These are phyloP conservation scores for Drosophila kikkawai DNA, from an alignment of 1,140 invertebrate genomes.

Conservation along the genomic window DNA sequence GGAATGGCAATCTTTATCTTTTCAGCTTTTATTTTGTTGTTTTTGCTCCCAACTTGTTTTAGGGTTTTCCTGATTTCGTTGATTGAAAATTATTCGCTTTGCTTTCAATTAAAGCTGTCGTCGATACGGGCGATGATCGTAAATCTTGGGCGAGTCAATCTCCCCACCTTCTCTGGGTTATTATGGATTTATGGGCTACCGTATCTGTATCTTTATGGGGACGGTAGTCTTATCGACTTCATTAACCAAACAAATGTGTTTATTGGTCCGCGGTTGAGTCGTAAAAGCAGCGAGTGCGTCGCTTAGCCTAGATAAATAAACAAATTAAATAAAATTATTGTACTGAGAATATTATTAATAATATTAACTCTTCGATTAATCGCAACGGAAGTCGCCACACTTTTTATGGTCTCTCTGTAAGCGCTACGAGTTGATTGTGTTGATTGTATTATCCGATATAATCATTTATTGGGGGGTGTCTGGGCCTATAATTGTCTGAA, in stretches of 20 bases:
- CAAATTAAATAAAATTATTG: slow-evolving; percentile 82
- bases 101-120: slow-evolving; percentile 81
- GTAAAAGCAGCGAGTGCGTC: slow-evolving; percentile 34
- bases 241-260: slow-evolving; percentile 82
- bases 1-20: slow-evolving; percentile 22
- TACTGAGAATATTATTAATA: slow-evolving; percentile 74
- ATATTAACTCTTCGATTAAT: slow-evolving; percentile 43
- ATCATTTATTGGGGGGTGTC: slow-evolving; percentile 6
- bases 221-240: slow-evolving; percentile 78
- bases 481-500: slow-evolving; percentile 2
- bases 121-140: slow-evolving; percentile 60
- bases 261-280: slow-evolving; percentile 48
- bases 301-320: slow-evolving; percentile 76
- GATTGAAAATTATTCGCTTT: slow-evolving; percentile 78
- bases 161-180: slow-evolving; percentile 25
- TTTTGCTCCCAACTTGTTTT: slow-evolving; percentile 24
- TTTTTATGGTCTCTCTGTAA: slow-evolving; percentile 16
- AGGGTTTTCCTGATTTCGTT: slow-evolving; percentile 53
- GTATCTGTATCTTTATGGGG: slow-evolving; percentile 72
- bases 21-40: slow-evolving; percentile 12
- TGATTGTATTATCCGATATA: slow-evolving; percentile 32
- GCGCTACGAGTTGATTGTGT: slow-evolving; percentile 2
- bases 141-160: slow-evolving; percentile 63
- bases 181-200: slow-evolving; percentile 69
- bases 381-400: slow-evolving; percentile 35